Evolutionary conservation across 2,888 invertebrate genomes (phyloP), one percentile per base, ranked within the genome.

Genomic region (Spodoptera exigua): DNA sequence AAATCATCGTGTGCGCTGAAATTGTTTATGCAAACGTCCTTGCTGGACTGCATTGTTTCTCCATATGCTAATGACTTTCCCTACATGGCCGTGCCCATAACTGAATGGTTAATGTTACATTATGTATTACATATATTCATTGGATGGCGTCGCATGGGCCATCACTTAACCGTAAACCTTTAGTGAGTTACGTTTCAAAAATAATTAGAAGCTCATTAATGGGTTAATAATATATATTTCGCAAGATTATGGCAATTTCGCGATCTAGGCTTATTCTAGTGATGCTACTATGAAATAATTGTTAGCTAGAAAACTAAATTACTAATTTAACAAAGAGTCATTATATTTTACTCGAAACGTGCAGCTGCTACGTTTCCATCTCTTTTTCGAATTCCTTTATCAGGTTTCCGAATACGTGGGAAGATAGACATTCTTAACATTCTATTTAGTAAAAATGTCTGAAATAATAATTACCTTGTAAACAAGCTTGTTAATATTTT

Each of bases 11-110:
- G 44, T 48, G 60, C 57, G 64, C 66, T 74, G 62, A 74, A 79
- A 80, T 79, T 79, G 74, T 76, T 74, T 78, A 72, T 76, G 74
- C 74, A 71, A 76, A 78, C 81, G 85, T 81, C 88, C 88, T 87
- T 86, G 87, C 64, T 52, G 53, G 45, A 53, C 80, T 80, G 80
- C 80, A 86, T 86, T 77, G 80, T 80, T 71, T 77, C 51, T 54
- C 37, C 56, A 45, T 77, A 86, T 86, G 82, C 80, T 79, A 87
- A 88, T 82, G 62, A 59, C 68, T 70, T 77, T 73, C 79, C 75
- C 48, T 71, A 74, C 71, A 79, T 56, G 56, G 70, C 55, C 61
- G 65, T 74, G 65, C 65, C 75, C 76, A 72, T 77, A 70, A 45
- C 48, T 56, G 74, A 56, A 58, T 61, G 39, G 41, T 51, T 67